These are phyloP conservation scores for Azorinus chamasolen DNA, from an alignment of 2,888 invertebrate species.

Conservation along the genomic window DNA sequence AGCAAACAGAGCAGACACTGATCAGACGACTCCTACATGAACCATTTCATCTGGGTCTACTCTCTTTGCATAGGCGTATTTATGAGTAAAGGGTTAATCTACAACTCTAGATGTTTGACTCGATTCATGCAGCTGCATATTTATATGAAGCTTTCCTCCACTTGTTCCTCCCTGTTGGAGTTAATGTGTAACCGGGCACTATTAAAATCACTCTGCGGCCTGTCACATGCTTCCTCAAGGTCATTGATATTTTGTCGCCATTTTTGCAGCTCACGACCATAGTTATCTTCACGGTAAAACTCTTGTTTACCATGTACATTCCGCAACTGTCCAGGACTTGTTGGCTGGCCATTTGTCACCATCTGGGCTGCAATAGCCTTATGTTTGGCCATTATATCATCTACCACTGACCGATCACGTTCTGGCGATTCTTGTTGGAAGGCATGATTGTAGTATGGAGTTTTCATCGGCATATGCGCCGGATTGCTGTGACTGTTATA, in stretches of 20 bases:
- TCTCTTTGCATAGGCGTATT: no score
- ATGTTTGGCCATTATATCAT: slow-evolving; percentile 65
- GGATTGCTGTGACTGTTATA: background rate
- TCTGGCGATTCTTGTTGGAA: slow-evolving; percentile 54
- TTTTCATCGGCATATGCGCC: slow-evolving; percentile 11
- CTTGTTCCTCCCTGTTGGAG: slow-evolving; percentile 25
- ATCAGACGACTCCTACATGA: no score
- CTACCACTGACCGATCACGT: slow-evolving; percentile 19
- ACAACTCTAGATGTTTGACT: no score
- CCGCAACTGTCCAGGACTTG: background rate
- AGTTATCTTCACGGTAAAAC: slow-evolving; percentile 35
- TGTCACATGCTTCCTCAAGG: slow-evolving; percentile 42
- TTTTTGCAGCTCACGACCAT: slow-evolving; percentile 49
- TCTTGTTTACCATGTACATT: background rate
- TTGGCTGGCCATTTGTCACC: slow-evolving; percentile 20
- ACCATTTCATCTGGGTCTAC: no score
- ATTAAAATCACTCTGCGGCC: slow-evolving; percentile 33
- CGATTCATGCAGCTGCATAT: background rate
- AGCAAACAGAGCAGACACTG: no score
- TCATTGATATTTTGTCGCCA: slow-evolving; percentile 56
- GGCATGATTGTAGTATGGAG: slow-evolving; percentile 58
- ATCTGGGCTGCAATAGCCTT: slow-evolving; percentile 66
- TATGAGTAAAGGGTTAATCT: no score
- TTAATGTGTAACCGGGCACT: slow-evolving; percentile 35
- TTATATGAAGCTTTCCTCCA: slow-evolving; percentile 60